Base-by-base conservation (phyloP, 2,888 invertebrate genomes). In the Endomychus coccineus region DNA sequence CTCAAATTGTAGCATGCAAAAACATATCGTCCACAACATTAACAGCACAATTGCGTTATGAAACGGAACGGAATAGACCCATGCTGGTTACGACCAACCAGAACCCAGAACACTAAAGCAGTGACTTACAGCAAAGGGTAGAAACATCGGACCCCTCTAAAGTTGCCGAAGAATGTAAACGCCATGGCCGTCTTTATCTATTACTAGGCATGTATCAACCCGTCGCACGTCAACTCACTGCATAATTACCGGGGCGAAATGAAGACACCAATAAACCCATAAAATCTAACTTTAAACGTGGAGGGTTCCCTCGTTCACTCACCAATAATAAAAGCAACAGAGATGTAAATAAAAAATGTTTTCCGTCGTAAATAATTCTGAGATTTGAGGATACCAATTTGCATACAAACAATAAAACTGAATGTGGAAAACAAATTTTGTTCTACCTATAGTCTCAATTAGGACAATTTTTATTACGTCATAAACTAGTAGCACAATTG, bases 11-110 rank as follows among this genome's bases (percentile, higher is more conserved):
- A 34, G 37, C 40, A 40, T 35, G 49, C 49, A 51, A 55, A 50
- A 54, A 54, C 49, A 48, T 44, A 46, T 45, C 45, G 45, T 38
- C 43, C 45, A 48, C 43, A 39, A 38, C 36, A 49, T 51, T 52
- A 52, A 55, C 52, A 52, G 54, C 50, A 46, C 50, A 43, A 45
- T 46, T 46, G 47, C 49, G 51, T 49, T 49, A 53, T 54, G 55
- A 55, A 56, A 54, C 51, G 50, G 49, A 50, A 49, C 49, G 50
- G 53, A 53, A 49, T 50, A 48, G 48, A 27, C 49, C 51, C 52
- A 53, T 56, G 49, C 40, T 46, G 48, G 45, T 33, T 33, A 28
- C 58, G 54, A 52, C 61, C 62, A 61, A 62, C 61, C 56, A 56
- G 56, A 56, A 54, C 51, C 44, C 46, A 48, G 56, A 45, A 52